Base-by-base conservation (phyloP, 2,113 vertebrate species). In the Periophthalmus modestus region DNA sequence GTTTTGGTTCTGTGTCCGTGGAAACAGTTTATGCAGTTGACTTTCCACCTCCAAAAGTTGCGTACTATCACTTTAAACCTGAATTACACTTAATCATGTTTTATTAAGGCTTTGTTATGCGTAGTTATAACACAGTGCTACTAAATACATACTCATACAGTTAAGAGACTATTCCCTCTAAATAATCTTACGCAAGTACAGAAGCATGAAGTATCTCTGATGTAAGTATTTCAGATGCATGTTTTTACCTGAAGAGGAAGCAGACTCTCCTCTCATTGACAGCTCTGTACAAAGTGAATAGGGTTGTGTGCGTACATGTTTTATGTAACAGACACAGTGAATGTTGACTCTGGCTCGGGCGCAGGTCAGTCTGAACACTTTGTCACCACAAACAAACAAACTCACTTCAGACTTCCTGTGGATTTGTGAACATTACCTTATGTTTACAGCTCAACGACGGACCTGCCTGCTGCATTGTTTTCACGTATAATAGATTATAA, bases 201-300 rank as follows among this genome's bases (percentile, higher is more conserved):
- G 28, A 28, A 28, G 28, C 28, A 28, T 28, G 28, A 43, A 43
- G 39, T 43, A 43, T 9, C 1, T 28, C 28, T 28, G 28, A 55
- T 62, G 75, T 12, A 12, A 59, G 23, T 24, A 59, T 16, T 36
- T 72, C 3, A 72, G 15, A 55, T 33, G 72, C 57, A 83, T 77
- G 59, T 59, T 72, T 75, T 78, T 83, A 90, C 88, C 85, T 89
- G 75, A 24, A 66, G 54, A 74, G 76, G 46, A 85, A 87, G 83
- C 71, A 80, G 57, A 78, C 68, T 54, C 63, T 79, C 69, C 69
- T 69, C 46, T 75, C 71, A 71, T 78, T 81, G 47, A 61, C 12
- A 82, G 21, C 81, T 62, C 70, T 71, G 70, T 16, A 34, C 47
- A 59, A 46, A 57, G 55, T 78, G 66, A 79, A 47, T 62, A 68